Evolutionary conservation across 2,797 vertebrate genomes (phyloP).

Genomic region (Betta splendens): DNA sequence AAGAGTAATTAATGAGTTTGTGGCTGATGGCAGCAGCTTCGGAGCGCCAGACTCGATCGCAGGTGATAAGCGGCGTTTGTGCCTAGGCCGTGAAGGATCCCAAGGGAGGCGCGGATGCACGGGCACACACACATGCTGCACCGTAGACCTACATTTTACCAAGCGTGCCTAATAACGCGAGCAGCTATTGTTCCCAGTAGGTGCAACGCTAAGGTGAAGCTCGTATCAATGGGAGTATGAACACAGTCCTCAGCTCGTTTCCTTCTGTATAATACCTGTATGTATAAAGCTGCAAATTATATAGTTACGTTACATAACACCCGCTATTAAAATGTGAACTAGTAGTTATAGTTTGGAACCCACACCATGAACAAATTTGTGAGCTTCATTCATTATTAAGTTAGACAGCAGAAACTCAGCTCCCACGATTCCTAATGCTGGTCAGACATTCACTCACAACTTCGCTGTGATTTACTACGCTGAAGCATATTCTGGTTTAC

Average conservation of each 20-base stretch:
- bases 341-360: neutral
- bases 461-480: neutral
- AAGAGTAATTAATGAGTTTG: constrained; percentile 84
- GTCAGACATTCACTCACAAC: constrained; percentile 3
- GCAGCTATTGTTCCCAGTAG: too few species aligned
- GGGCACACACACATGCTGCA: constrained; percentile 28
- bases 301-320: too few species aligned
- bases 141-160: constrained; percentile 2
- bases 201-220: too few species aligned
- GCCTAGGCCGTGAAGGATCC: constrained; percentile 60
- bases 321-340: too few species aligned
- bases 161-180: neutral
- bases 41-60: constrained; percentile 72
- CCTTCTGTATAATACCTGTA: too few species aligned
- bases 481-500: neutral
- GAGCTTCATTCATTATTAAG: neutral
- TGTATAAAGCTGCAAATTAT: too few species aligned
- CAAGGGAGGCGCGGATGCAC: constrained; percentile 44
- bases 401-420: neutral
- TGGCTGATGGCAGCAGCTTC: constrained; percentile 79
- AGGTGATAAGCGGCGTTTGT: constrained; percentile 74
- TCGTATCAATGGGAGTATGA: too few species aligned
- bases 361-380: neutral
- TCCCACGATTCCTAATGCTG: neutral
- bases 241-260: too few species aligned